Base-by-base conservation (phyloP, 2,113 vertebrate genomes). In the Papio anubis region DNA sequence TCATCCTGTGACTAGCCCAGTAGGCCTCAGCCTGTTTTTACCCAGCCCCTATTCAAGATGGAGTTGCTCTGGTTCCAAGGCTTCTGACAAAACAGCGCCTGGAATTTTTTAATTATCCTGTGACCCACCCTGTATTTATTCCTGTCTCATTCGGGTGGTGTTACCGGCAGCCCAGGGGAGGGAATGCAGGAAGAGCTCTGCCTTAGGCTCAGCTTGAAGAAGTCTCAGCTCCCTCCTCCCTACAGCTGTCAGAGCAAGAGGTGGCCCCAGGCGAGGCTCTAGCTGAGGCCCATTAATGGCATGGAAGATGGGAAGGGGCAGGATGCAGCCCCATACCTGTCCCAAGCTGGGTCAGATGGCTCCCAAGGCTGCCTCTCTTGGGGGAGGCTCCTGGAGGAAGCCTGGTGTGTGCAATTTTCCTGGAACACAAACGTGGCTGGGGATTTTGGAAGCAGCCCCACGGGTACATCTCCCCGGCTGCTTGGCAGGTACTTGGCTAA, bases 381-480 rank as follows among this genome's bases (percentile, higher is more conserved):
- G 59, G 59, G 8, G 2, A 43, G 45, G n/a, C 35, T 43, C 9
- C 70, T 5, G 18, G 7, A 40, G 55, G 73, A 88, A 79, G 61
- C 79, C 83, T 40, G 2, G 13, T 10, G 23, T 13, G 61, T 5
- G 1, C 35, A 4, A 0, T 45, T 50, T 70, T 80, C 50, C 55
- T 23, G 10, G 40, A 38, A 75, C 76, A 38, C 9, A 59, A 32
- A 38, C 1, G 0, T 35, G 64, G 61, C 23, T 10, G 48, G 11
- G 50, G 70, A 18, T 35, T 38, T 11, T 6, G 43, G n/a, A 20
- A 23, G 35, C 17, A 17, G n/a, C 11, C 43, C 43, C 32, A 5
- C 0, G 2, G 38, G 73, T 27, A 66, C 43, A 1, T 23, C 2
- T 30, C 6, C 57, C n/a, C 59, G 0, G 17, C 4, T 45, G 17